A percentile compares a stretch with the other conserved stretches of the same genome.
Conservation (phyloP, 2,113 vertebrate species). For the Oxygymnocypris stewartii region DNA sequence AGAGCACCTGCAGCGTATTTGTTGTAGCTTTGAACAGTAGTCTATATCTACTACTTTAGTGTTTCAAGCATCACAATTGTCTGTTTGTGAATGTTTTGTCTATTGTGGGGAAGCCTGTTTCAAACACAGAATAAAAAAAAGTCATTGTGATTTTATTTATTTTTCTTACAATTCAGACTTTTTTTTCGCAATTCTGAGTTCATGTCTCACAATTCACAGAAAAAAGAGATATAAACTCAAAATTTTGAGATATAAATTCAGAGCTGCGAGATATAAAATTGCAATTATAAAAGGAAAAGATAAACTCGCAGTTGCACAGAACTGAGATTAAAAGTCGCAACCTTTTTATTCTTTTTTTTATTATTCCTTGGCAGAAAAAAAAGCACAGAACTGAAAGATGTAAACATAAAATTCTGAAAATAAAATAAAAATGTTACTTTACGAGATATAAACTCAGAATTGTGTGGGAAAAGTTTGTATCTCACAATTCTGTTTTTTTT, state of each 20-base stretch:
- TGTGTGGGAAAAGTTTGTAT: neutral
- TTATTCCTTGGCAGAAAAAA: no score
- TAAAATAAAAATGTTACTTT: no score
- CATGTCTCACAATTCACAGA: neutral
- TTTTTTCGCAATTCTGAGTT: neutral
- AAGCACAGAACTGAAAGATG: neutral
- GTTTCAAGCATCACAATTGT: neutral
- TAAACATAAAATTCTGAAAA: neutral
- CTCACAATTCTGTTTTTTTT: no score
- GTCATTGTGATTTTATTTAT: neutral
- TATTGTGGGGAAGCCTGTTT: neutral
- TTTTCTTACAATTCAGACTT: neutral
- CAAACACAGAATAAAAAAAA: neutral
- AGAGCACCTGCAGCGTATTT: neutral
- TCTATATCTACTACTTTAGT: neutral
- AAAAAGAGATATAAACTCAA: no score
- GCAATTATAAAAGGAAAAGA: no score
- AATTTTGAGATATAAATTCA: neutral
- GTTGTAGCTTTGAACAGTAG: neutral
- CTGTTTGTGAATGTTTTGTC: neutral
- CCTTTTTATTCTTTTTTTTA: no score
- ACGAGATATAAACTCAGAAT: neutral
- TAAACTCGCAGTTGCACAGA: no score
- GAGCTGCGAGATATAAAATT: neutral
- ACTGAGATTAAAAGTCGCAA: no score